Conservation (phyloP, 2,888 invertebrate genomes). For the Anoncus sp. region DNA sequence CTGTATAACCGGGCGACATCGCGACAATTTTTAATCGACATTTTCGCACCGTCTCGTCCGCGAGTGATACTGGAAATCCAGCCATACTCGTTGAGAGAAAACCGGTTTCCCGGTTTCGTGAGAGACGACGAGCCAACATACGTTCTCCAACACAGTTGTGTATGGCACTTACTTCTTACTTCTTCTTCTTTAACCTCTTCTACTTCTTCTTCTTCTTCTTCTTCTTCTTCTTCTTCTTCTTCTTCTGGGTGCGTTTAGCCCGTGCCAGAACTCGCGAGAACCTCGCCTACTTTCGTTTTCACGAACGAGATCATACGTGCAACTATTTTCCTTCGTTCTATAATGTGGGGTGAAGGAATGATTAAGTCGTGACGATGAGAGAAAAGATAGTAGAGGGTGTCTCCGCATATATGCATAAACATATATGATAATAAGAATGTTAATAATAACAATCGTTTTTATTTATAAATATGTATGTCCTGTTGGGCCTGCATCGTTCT, state of each 20-base stretch:
- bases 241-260: slow-evolving; percentile 45
- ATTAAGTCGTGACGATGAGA: neutral
- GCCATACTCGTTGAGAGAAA: slow-evolving; percentile 76
- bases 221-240: slow-evolving; percentile 43
- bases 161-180: slow-evolving; percentile 58
- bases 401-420: neutral
- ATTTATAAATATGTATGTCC: too few relatives aligned
- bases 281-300: slow-evolving; percentile 56
- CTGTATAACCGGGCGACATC: slow-evolving; percentile 55
- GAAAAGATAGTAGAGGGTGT: slow-evolving; percentile 7
- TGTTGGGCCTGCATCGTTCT: too few relatives aligned
- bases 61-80: slow-evolving; percentile 69
- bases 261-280: slow-evolving; percentile 49
- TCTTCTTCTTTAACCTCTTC: slow-evolving; percentile 31
- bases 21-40: slow-evolving; percentile 66
- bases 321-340: slow-evolving; percentile 1
- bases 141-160: slow-evolving; percentile 46
- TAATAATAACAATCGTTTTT: slow-evolving; percentile 3
- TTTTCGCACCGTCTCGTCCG: slow-evolving; percentile 62
- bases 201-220: slow-evolving; percentile 40
- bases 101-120: slow-evolving; percentile 76
- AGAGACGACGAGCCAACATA: slow-evolving; percentile 62
- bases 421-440: slow-evolving; percentile 1
- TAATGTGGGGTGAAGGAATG: neutral
- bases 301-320: slow-evolving; percentile 39